Evolutionary conservation across 2,797 vertebrate genomes (phyloP).

Genomic region (Melanotaenia pygmaea): DNA sequence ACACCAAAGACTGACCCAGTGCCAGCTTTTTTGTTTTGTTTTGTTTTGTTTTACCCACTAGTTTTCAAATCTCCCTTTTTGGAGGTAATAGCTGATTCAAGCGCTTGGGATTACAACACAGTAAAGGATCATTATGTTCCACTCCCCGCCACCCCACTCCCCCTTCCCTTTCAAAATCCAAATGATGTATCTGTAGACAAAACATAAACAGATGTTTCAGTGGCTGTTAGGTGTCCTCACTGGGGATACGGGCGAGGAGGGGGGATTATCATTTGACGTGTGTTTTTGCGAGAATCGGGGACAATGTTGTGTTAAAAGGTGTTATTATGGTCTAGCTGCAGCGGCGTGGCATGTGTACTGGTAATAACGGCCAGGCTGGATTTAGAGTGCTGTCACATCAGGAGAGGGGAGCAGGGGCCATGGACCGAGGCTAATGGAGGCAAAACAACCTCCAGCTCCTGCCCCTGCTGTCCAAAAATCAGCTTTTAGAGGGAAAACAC

Average conservation of each 20-base stretch:
- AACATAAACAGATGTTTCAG: constrained; percentile 79
- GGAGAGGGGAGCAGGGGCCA: constrained; percentile 72
- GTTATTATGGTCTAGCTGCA: constrained; percentile 71
- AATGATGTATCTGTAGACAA: constrained; percentile 75
- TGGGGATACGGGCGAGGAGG: constrained; percentile 35
- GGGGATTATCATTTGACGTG: constrained; percentile 31
- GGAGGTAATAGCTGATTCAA: constrained; percentile 51
- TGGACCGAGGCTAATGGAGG: constrained; percentile 79
- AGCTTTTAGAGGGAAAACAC: constrained; percentile 77
- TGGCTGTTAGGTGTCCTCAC: constrained; percentile 75
- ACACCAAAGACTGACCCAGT: constrained; percentile 25
- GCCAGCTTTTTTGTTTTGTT: constrained; percentile 45
- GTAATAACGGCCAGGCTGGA: constrained; percentile 68
- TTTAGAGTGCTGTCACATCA: constrained; percentile 75
- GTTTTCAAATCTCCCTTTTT: constrained; percentile 53
- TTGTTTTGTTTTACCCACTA: constrained; percentile 35
- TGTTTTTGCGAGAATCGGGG: constrained; percentile 53
- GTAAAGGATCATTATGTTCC: constrained; percentile 60
- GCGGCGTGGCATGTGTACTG: constrained; percentile 25
- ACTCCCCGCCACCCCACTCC: background rate
- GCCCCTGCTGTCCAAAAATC: constrained; percentile 78
- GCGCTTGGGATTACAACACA: constrained; percentile 60
- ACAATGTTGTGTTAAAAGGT: constrained; percentile 76
- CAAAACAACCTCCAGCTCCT: constrained; percentile 70
- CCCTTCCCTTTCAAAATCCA: constrained; percentile 51